phyloP scores from a whole-genome alignment of 2,888 invertebrate genomes.

The Eupithecia abbreviata region DNA sequence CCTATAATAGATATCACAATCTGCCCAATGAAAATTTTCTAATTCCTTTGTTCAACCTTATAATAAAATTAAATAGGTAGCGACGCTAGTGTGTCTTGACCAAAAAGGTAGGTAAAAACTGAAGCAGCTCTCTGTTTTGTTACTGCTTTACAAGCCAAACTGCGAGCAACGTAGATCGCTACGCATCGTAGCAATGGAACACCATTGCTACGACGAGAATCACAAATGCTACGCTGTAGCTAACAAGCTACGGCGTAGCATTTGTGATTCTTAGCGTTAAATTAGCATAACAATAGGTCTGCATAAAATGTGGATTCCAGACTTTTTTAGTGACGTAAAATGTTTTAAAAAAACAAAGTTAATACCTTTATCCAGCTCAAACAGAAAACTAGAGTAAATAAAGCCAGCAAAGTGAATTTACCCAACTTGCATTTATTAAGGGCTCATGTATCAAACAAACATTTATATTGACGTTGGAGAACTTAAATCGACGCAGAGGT shows the following conservation, averaged over 20 bases:
- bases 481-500: constrained; percentile 34
- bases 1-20: too few species aligned
- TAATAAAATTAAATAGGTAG: too few species aligned
- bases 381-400: constrained; percentile 4
- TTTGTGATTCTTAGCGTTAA: background rate
- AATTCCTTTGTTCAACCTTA: too few species aligned
- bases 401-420: constrained; percentile 10
- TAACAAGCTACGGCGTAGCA: background rate
- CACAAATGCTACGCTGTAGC: too few species aligned
- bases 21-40: too few species aligned
- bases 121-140: background rate
- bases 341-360: background rate
- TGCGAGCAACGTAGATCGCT: too few species aligned
- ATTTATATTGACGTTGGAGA: constrained; percentile 29
- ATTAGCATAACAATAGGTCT: background rate
- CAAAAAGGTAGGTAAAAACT: background rate
- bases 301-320: background rate
- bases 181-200: background rate
- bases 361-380: background rate
- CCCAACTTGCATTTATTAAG: constrained; percentile 23
- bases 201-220: too few species aligned
- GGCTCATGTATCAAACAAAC: constrained; percentile 26
- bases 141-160: background rate
- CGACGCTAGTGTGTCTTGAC: too few species aligned
- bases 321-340: background rate